Base-by-base conservation (phyloP, 2,888 invertebrate genomes). In the Arctia plantaginis region DNA sequence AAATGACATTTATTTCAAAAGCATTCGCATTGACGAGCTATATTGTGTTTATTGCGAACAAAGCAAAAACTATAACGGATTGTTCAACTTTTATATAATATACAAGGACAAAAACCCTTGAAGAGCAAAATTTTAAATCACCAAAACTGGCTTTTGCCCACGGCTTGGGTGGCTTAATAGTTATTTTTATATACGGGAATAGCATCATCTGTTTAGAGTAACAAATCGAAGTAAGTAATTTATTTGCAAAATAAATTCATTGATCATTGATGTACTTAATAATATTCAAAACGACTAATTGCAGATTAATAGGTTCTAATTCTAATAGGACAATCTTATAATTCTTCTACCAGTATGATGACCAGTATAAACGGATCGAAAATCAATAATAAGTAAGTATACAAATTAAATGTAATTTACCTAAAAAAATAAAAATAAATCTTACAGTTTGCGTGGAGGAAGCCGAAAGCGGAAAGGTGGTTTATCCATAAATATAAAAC, bases 1-100 rank as follows among this genome's bases (percentile, higher is more conserved):
- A 76, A 81, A 88, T 87, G 81, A 86, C 87, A 82, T 35, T 70
- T 69, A 23, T 66, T 47, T 44, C 27, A 44, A 39, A 66, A 27
- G n/a, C 44, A 67, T 67, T 71, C 6, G 66, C 27, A 30, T 64
- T 44, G 30, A 67, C 30, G 27, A 1, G 23, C 67, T 47, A 67
- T 33, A 4, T 44, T 47, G 67, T 12, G 7, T 67, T 67, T 10
- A 67, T 12, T 33, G 18, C 33, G 67, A 30, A 62, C 18, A 30
- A 62, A 7, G 15, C 62, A 62, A 30, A 30, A 30, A 62, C 62
- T 27, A 30, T 30, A 18, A 62, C 27, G 30, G 15, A 18, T 62
- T 62, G 30, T 62, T 62, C 30, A 18, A 62, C 15, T 59, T 27
- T 30, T 4, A 30, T 30, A 27, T 13, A 30, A 18, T 8, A n/a